Conservation (phyloP, 1,140 invertebrate genomes). For the fruit fly (Drosophila melanogaster) region Release_6_plus_ISO1_MT NT_033777.3:1311501-1312000, state of each 20-base stretch:
- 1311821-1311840: constrained; percentile 65
- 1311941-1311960: constrained; percentile 2
- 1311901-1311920: constrained; percentile 75
- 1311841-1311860: constrained; percentile 71
- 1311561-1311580: too few species aligned
- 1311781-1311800: constrained; percentile 43
- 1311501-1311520: too few species aligned
- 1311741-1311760: constrained; percentile 8
- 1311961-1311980: constrained; percentile 4
- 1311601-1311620: too few species aligned
- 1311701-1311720: too few species aligned
- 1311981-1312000: constrained; percentile 5
- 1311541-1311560: too few species aligned
- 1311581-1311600: too few species aligned
- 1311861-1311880: constrained; percentile 25
- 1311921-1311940: constrained; percentile 67
- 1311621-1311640: too few species aligned
- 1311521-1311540: too few species aligned
- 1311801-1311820: constrained; percentile 39
- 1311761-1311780: not conserved
- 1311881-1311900: constrained; percentile 69
- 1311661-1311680: too few species aligned
- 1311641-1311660: too few species aligned
- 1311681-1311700: too few species aligned
- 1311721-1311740: not conserved